These are phyloP conservation scores for Ictalurus punctatus DNA, from an alignment of 2,113 vertebrate species.

Conservation along the genomic window DNA sequence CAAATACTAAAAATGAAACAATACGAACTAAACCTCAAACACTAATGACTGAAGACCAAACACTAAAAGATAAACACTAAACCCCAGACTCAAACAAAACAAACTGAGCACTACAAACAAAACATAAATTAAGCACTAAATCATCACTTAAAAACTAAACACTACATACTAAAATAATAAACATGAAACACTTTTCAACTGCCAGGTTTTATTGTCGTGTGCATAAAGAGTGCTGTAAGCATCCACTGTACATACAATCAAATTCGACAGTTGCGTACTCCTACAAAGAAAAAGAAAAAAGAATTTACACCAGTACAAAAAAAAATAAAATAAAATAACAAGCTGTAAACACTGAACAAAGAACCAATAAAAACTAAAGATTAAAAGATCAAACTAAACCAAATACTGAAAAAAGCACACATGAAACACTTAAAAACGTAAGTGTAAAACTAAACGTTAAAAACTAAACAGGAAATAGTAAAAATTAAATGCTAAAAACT, in stretches of 20 bases:
- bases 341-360: neutral
- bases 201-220: neutral
- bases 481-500: neutral
- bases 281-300: neutral
- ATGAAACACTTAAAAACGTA: neutral
- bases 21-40: neutral
- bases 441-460: too few species aligned
- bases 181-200: neutral
- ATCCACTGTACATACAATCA: neutral
- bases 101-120: neutral
- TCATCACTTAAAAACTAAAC: neutral
- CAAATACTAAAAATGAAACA: neutral
- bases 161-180: neutral
- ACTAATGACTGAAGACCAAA: neutral
- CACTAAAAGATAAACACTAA: neutral
- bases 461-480: neutral
- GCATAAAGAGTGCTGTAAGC: neutral
- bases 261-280: neutral
- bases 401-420: neutral
- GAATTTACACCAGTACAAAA: neutral
- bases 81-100: neutral
- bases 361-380: neutral
- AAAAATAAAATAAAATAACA: neutral
- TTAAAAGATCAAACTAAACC: neutral
- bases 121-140: neutral